Conservation (phyloP, 1,140 invertebrate species). For the Onthophagus taurus region DNA sequence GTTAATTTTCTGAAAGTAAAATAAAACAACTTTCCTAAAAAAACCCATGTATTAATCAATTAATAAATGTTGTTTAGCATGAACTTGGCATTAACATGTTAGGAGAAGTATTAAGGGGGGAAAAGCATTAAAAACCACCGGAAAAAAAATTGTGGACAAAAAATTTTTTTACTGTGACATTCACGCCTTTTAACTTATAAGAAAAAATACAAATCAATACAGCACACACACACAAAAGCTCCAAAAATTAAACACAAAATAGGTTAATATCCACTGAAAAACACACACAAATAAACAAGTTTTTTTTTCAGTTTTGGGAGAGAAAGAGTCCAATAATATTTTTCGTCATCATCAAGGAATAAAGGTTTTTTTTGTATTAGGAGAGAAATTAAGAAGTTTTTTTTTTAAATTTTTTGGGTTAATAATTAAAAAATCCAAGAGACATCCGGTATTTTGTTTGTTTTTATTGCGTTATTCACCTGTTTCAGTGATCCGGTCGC, state of each 20-base stretch:
- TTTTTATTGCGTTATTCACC: constrained; percentile 30
- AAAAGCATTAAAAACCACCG: too few species aligned
- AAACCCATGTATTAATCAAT: constrained; percentile 1
- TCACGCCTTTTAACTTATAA: too few species aligned
- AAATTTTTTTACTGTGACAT: too few species aligned
- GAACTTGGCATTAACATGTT: neutral
- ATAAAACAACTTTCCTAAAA: neutral
- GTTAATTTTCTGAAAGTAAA: neutral
- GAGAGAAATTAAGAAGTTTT: constrained; percentile 6
- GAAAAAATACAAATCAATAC: too few species aligned
- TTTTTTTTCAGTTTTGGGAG: neutral
- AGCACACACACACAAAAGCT: too few species aligned
- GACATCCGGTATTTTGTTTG: constrained; percentile 11
- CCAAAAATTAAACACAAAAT: neutral
- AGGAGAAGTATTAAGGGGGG: too few species aligned
- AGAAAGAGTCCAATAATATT: constrained; percentile 5
- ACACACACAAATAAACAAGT: neutral
- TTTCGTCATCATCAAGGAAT: constrained; percentile 7
- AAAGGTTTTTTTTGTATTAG: neutral
- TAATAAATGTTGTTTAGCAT: neutral
- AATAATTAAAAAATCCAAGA: constrained; percentile 9
- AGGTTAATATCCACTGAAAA: constrained; percentile 4
- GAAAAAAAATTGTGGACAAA: too few species aligned
- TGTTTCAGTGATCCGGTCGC: constrained; percentile 35
- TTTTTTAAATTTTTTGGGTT: neutral